Evolutionary conservation across 92 coral and sea anemone genomes (phyloP), one percentile per base, ranked within the genome.

Genomic region (Hydrozoanthus gracilis): DNA sequence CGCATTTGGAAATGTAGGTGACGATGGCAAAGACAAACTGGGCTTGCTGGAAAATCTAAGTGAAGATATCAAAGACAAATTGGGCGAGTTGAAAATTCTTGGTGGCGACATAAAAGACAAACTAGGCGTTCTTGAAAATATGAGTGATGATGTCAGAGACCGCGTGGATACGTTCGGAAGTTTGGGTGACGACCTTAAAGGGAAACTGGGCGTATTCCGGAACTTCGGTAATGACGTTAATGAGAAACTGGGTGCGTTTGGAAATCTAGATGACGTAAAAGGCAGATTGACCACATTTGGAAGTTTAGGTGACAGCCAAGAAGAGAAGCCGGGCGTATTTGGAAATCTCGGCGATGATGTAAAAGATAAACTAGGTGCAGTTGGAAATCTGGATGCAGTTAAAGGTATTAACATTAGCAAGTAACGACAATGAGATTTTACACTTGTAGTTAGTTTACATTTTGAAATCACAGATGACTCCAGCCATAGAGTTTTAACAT

Each of bases 91-190:
- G 4, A 52, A 18, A 47, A 50, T 3, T 46, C 20, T 73, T 73
- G 56, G 7, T 10, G 77, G 17, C 46, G 18, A 73, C 18, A 1
- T 45, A 14, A 73, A 47, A 0, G 77, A 46, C 51, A 73, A 45
- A 73, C 77, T 73, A 44, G 52, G 77, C 10, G 55, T 18, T 4
- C 49, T 73, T 50, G 77, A 5, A 35, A 16, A 15, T 10, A 2
- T 71, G 7, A 50, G 52, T 39, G 76, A 48, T 71, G 76, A 39
- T 17, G 76, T 71, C 49, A 45, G 11, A 20, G 76, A 71, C 46
- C 35, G 44, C 35, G 2, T 71, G 7, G 76, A 15, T 9, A 51
- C 52, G 44, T 15, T 71, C 13, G 76, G 76, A 7, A 48, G 2
- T 44, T n/a, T 71, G 9, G 76, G 17, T 8, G 76, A 48, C 9